Base-by-base conservation (phyloP, 92 coral and sea anemone genomes). In the Epizoanthus scotinus region DNA sequence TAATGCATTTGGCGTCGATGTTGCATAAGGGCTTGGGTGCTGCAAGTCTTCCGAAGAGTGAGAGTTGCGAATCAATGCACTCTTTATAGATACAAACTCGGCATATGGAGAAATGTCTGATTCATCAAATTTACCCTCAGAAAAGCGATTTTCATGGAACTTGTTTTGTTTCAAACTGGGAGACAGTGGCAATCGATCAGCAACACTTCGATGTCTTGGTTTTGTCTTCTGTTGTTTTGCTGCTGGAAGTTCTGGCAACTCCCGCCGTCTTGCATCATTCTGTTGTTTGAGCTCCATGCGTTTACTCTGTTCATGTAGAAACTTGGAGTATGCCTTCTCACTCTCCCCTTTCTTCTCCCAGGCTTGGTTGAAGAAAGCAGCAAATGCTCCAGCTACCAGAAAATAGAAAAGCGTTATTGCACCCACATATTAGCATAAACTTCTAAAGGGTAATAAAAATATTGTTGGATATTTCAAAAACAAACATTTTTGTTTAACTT, bases 261-360 rank as follows among this genome's bases (percentile, higher is more conserved):
- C 84, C 19, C 89, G 83, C 17, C 98, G 91, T 34, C 78, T 81
- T 40, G 82, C 52, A 13, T 80, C 81, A 57, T 84, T 73, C 4
- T 83, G 81, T 10, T 80, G 84, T 36, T 81, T 71, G 27, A 64
- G 85, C 17, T 79, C 74, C 44, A 73, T 72, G 18, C 92, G 89
- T 20, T 77, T 65, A 5, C 84, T 79, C 42, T 90, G 94, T 63
- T 90, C 89, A 3, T 73, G 57, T 10, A 86, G 29, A 77, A 91
- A 88, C 44, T 86, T 86, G 49, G 81, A 82, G 73, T 94, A 94
- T 0, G 98, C 98, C 29, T 64, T 59, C 70, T 94, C 98, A 71
- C 95, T 91, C 18, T 94, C 95, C 36, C 71, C 55, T 72, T 89
- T 94, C 86, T 89, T 94, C 44, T 94, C 95, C 98, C 98, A 94